Conservation (phyloP, 2,888 invertebrate species). For the Crematogaster levior region DNA sequence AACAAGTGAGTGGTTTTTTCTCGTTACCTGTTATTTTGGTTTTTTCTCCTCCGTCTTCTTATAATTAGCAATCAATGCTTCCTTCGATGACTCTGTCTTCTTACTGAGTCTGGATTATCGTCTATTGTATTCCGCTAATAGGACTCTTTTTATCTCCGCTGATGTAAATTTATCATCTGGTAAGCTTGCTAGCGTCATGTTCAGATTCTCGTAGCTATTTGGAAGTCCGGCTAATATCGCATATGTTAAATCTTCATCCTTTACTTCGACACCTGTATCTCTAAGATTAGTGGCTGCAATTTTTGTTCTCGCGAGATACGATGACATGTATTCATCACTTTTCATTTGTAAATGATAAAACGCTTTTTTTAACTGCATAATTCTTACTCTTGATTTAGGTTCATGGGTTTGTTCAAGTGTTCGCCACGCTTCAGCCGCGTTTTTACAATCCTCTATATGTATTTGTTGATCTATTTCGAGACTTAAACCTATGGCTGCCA, state of each 20-base stretch:
- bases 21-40: background rate
- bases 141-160: background rate
- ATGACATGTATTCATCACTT: background rate
- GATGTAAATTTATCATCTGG: background rate
- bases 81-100: background rate
- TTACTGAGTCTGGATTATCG: background rate
- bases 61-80: background rate
- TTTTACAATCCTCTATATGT: background rate
- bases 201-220: background rate
- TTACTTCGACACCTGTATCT: background rate
- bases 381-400: too few relatives aligned
- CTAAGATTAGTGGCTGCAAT: background rate
- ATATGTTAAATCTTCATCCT: background rate
- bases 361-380: background rate
- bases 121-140: background rate
- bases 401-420: background rate
- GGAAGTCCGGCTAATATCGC: background rate
- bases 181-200: background rate
- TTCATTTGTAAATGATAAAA: constrained; percentile 6
- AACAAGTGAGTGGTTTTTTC: background rate
- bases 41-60: background rate
- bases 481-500: constrained; percentile 16
- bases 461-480: background rate
- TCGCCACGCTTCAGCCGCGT: background rate
- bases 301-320: background rate